Conservation (phyloP, 2,797 vertebrate genomes). For the Brotogeris chrysoptera region DNA sequence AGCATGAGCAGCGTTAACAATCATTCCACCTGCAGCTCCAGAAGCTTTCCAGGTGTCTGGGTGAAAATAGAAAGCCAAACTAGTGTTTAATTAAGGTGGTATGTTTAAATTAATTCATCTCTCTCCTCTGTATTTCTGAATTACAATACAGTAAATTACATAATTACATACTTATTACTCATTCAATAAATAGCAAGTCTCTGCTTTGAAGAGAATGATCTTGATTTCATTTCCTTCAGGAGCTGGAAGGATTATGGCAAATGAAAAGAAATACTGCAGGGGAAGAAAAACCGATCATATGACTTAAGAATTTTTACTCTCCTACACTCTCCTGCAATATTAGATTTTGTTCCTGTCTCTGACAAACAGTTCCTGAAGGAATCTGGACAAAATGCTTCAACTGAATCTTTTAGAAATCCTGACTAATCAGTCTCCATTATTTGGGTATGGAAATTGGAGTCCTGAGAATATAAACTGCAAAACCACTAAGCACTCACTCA, state of each 20-base stretch:
- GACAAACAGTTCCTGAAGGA: neutral
- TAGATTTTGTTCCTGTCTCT: neutral
- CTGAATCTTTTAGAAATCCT: neutral
- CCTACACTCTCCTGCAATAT: neutral
- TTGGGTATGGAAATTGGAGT: neutral
- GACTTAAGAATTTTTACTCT: neutral
- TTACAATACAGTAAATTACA: neutral
- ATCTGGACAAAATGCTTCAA: neutral
- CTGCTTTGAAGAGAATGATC: neutral
- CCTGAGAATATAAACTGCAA: neutral
- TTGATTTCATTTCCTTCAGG: neutral
- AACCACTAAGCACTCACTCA: neutral
- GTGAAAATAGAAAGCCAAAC: neutral
- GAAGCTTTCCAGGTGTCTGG: neutral
- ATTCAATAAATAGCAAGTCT: neutral
- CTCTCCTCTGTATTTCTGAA: neutral
- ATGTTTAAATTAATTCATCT: neutral
- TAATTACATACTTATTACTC: neutral
- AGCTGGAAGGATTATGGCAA: neutral
- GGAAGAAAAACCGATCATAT: neutral
- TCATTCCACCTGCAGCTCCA: neutral
- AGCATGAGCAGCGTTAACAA: neutral
- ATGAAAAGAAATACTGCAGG: neutral
- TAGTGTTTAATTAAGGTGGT: neutral
- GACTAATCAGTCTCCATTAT: neutral